These are phyloP conservation scores for Aphelenchoides besseyi DNA, from an alignment of 1,140 invertebrate species.

Conservation along the genomic window DNA sequence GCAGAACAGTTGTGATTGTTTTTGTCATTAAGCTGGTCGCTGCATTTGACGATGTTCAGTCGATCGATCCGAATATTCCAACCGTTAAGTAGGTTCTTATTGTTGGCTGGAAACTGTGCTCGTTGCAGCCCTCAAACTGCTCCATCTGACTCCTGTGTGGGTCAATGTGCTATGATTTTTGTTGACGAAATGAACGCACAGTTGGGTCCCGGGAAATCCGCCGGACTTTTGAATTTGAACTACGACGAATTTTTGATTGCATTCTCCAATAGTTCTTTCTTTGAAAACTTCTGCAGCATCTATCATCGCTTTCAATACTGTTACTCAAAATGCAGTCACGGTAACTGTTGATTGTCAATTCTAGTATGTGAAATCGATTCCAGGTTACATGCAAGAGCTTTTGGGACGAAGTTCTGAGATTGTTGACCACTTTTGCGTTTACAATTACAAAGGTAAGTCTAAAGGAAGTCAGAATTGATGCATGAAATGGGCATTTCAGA, in stretches of 20 bases:
- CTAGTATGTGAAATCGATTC: slow-evolving; percentile 54
- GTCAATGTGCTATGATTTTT: slow-evolving; percentile 60
- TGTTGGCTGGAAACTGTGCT: slow-evolving; percentile 14
- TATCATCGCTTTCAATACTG: slow-evolving; percentile 59
- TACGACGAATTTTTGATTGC: slow-evolving; percentile 60
- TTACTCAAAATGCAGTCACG: slow-evolving; percentile 55
- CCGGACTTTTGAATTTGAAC: slow-evolving; percentile 58
- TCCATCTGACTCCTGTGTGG: slow-evolving; percentile 57
- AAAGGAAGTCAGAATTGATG: neutral
- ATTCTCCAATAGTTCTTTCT: slow-evolving; percentile 60
- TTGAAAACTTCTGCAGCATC: slow-evolving; percentile 59
- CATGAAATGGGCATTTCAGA: slow-evolving; percentile 36
- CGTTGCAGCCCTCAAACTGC: slow-evolving; percentile 44
- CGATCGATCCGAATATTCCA: slow-evolving; percentile 45
- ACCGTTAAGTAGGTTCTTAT: slow-evolving; percentile 36
- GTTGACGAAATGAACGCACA: slow-evolving; percentile 52
- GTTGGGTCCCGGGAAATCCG: slow-evolving; percentile 44
- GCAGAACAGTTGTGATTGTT: neutral
- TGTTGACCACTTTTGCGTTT: slow-evolving; percentile 61
- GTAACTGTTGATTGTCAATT: too few species aligned
- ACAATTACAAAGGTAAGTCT: slow-evolving; percentile 57
- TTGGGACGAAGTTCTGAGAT: slow-evolving; percentile 53
- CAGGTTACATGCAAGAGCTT: slow-evolving; percentile 59
- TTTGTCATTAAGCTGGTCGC: slow-evolving; percentile 13
- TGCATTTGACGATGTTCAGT: slow-evolving; percentile 43